Evolutionary conservation across 1,140 invertebrate species (phyloP).

Genomic region (Agrilus planipennis): DNA sequence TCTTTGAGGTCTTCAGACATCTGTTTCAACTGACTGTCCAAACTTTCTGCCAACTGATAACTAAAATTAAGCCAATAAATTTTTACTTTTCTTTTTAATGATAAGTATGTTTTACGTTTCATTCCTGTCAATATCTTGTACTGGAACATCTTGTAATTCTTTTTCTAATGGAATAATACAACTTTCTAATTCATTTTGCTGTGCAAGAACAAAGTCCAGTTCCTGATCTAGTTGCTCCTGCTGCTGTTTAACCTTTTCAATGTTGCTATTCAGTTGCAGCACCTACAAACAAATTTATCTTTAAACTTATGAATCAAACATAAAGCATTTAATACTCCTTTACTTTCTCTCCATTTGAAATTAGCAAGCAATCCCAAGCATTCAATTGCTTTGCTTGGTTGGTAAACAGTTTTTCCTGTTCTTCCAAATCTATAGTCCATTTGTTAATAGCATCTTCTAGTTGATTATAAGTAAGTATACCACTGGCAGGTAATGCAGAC

Average conservation of each 20-base stretch:
- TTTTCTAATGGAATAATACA: slow-evolving; percentile 75
- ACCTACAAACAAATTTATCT: slow-evolving; percentile 44
- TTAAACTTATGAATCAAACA: not conserved
- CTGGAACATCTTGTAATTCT: slow-evolving; percentile 55
- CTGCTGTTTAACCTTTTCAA: slow-evolving; percentile 77
- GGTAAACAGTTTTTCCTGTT: slow-evolving; percentile 86
- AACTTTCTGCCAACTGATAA: slow-evolving; percentile 78
- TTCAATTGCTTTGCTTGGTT: slow-evolving; percentile 92
- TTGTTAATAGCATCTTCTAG: slow-evolving; percentile 91
- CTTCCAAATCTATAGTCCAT: slow-evolving; percentile 86
- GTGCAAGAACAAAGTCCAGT: slow-evolving; percentile 84
- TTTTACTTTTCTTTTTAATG: too few species aligned
- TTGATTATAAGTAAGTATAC: slow-evolving; percentile 70
- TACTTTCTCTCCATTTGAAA: slow-evolving; percentile 83
- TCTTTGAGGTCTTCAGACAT: slow-evolving; percentile 93
- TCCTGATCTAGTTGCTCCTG: slow-evolving; percentile 86
- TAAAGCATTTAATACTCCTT: too few species aligned
- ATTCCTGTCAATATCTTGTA: slow-evolving; percentile 75
- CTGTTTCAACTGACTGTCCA: slow-evolving; percentile 84
- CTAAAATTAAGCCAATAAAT: too few species aligned
- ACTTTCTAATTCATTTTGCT: slow-evolving; percentile 87
- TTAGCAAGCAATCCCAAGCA: slow-evolving; percentile 83
- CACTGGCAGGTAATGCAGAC: slow-evolving; percentile 17
- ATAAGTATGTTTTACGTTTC: slow-evolving; percentile 37
- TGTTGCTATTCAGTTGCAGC: slow-evolving; percentile 68